Evolutionary conservation across 1,140 invertebrate species (phyloP).

Genomic region (Drosophila pachea): DNA sequence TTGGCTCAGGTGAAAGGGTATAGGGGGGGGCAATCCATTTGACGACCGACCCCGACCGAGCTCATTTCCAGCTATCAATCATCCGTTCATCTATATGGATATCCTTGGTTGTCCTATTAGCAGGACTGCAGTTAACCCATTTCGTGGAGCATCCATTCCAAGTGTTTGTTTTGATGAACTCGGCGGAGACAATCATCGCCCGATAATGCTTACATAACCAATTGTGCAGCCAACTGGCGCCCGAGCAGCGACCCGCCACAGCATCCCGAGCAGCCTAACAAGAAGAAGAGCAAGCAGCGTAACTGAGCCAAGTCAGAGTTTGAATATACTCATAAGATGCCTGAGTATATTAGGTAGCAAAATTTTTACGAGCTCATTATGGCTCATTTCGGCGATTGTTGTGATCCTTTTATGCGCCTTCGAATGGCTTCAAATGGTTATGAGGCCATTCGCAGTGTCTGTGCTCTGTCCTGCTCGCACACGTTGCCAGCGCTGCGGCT

Average conservation of each 20-base stretch:
- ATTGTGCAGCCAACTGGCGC: conserved; percentile 30
- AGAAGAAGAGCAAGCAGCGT: neutral
- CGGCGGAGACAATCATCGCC: conserved; percentile 25
- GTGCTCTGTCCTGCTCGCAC: conserved; percentile 46
- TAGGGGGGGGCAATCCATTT: too few species aligned
- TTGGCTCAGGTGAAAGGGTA: conserved; percentile 2
- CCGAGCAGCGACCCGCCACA: conserved; percentile 6
- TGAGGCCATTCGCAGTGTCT: conserved; percentile 70
- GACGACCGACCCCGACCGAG: too few species aligned
- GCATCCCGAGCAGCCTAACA: conserved; percentile 21
- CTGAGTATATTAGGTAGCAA: conserved; percentile 79
- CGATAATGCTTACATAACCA: conserved; percentile 22
- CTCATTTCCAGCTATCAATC: too few species aligned
- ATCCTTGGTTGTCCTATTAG: neutral
- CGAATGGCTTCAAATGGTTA: conserved; percentile 79
- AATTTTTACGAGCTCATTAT: conserved; percentile 80
- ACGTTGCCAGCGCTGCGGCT: conserved; percentile 19
- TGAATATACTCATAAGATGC: conserved; percentile 78
- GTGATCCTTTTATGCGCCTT: conserved; percentile 79
- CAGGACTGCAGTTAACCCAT: neutral
- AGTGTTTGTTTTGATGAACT: conserved; percentile 26
- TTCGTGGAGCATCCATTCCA: neutral
- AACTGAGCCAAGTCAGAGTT: conserved; percentile 51
- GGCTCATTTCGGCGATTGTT: conserved; percentile 79
- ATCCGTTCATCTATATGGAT: too few species aligned